Conservation (phyloP, 1,140 invertebrate genomes). For the Rhynchophorus ferrugineus region DNA sequence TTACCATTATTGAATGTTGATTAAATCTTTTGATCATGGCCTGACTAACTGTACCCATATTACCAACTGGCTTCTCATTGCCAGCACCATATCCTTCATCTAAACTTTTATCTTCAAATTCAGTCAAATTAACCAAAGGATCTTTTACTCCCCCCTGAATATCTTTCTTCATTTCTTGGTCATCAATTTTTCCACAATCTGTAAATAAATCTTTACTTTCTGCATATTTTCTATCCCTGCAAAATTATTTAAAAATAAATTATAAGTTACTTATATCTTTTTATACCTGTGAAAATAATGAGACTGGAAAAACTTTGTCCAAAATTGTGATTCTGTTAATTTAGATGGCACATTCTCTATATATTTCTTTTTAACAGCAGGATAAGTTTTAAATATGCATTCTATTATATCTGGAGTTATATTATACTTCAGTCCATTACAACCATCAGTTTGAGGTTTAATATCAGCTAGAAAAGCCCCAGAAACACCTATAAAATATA, state of each 20-base stretch:
- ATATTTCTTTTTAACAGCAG: slow-evolving; percentile 95
- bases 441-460: slow-evolving; percentile 94
- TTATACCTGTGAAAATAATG: slow-evolving; percentile 91
- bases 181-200: slow-evolving; percentile 94
- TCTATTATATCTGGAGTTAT: slow-evolving; percentile 95
- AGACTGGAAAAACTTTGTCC: slow-evolving; percentile 99
- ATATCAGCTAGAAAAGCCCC: slow-evolving; percentile 87
- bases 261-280: slow-evolving; percentile 1
- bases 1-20: slow-evolving; percentile 91
- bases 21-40: slow-evolving; percentile 94
- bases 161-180: slow-evolving; percentile 75
- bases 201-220: slow-evolving; percentile 90
- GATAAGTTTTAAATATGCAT: slow-evolving; percentile 98
- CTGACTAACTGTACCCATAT: slow-evolving; percentile 70
- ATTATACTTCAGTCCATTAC: slow-evolving; percentile 95
- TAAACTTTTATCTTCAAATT: slow-evolving; percentile 67
- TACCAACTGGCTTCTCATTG: slow-evolving; percentile 48
- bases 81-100: slow-evolving; percentile 61
- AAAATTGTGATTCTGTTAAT: slow-evolving; percentile 94
- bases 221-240: slow-evolving; percentile 73
- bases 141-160: slow-evolving; percentile 69
- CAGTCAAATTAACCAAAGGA: slow-evolving; percentile 72
- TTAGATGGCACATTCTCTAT: slow-evolving; percentile 92
- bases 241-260: slow-evolving; percentile 12
- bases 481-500: slow-evolving; percentile 59